Conservation (phyloP, 30 jellyfish, hydroid and myxozoan species). For the Phacellophora camtschatica region DNA sequence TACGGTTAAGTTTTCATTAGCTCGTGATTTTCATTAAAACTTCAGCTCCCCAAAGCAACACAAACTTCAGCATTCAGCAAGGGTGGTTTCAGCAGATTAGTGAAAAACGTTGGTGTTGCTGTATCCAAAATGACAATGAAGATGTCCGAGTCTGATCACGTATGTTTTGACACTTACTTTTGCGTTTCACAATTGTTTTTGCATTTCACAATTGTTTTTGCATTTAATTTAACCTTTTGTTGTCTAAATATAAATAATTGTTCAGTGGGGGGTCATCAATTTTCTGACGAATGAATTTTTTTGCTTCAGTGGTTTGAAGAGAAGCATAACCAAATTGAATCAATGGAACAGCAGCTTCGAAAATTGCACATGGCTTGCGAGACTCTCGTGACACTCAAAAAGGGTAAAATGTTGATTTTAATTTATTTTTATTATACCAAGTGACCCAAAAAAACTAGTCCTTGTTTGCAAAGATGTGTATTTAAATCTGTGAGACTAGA, state of each 20-base stretch:
- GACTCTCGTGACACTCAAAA: slow-evolving; percentile 57
- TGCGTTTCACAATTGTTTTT: no score
- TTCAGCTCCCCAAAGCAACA: slow-evolving; percentile 91
- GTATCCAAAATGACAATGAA: slow-evolving; percentile 88
- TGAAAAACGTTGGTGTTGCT: slow-evolving; percentile 90
- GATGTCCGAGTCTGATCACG: slow-evolving; percentile 78
- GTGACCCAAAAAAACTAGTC: no score
- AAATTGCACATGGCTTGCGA: slow-evolving; percentile 85
- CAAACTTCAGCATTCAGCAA: slow-evolving; percentile 93
- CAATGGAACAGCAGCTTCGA: slow-evolving; percentile 77
- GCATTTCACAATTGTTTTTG: no score
- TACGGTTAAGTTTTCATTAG: no score
- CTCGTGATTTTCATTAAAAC: background rate
- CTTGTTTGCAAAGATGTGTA: no score
- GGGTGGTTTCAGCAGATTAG: slow-evolving; percentile 87
- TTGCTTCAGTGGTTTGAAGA: slow-evolving; percentile 90
- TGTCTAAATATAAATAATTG: no score
- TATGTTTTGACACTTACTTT: background rate
- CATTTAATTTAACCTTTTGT: no score
- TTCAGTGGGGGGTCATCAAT: background rate
- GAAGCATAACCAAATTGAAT: slow-evolving; percentile 85
- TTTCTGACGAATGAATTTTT: background rate
- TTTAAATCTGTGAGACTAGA: no score
- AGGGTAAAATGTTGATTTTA: no score
- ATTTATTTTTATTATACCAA: no score